Evolutionary conservation across 2,888 invertebrate genomes (phyloP).

Genomic region (Melanostoma scalare): DNA sequence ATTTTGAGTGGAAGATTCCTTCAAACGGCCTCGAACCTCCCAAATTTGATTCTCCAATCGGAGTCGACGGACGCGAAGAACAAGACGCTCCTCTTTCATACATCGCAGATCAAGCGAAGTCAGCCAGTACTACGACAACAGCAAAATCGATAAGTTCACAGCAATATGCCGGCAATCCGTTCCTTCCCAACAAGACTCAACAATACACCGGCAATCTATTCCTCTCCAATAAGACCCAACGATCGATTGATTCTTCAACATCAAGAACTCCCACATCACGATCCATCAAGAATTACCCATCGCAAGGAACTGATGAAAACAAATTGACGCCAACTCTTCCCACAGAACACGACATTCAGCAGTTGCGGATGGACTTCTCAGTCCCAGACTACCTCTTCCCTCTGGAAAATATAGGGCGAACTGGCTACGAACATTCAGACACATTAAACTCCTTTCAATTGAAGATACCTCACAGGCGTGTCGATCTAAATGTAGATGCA

Average conservation of each 20-base stretch:
- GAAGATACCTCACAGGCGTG: conserved; percentile 82
- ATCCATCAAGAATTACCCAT: conserved; percentile 77
- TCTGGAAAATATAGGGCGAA: conserved; percentile 83
- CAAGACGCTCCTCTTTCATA: conserved; percentile 77
- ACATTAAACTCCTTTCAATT: conserved; percentile 86
- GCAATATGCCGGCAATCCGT: conserved; percentile 56
- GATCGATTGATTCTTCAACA: conserved; percentile 63
- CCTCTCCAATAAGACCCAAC: conserved; percentile 52
- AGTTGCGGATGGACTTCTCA: conserved; percentile 85
- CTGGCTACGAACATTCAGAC: conserved; percentile 84
- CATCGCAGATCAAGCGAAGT: conserved; percentile 75
- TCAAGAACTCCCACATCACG: conserved; percentile 77
- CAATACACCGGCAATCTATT: conserved; percentile 54
- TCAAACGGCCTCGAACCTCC: conserved; percentile 85
- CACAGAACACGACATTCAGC: conserved; percentile 80
- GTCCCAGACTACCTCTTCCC: conserved; percentile 86
- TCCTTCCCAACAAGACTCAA: conserved; percentile 33
- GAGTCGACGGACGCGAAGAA: conserved; percentile 81
- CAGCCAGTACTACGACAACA: conserved; percentile 69
- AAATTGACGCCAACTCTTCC: conserved; percentile 56
- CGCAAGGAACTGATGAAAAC: conserved; percentile 50
- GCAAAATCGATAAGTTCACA: conserved; percentile 40
- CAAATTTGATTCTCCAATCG: conserved; percentile 81
- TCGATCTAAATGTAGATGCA: conserved; percentile 66
- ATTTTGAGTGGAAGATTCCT: conserved; percentile 86